Evolutionary conservation across 1,140 invertebrate genomes (phyloP).

Genomic region (Nylanderia fulva): DNA sequence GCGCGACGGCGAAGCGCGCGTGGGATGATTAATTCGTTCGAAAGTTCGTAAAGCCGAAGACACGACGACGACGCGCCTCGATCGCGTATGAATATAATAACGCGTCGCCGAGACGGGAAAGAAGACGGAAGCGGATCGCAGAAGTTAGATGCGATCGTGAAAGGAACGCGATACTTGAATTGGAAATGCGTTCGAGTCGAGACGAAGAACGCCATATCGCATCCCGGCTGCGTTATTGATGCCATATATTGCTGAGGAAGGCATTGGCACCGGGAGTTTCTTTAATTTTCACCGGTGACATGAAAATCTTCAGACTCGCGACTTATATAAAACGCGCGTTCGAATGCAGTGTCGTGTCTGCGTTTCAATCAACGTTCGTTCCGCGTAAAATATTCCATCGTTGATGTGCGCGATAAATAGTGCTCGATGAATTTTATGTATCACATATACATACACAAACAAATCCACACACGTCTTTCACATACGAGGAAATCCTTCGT

Average conservation of each 20-base stretch:
- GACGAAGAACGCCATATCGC: conserved; percentile 22
- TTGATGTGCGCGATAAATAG: not conserved
- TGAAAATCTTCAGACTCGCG: conserved; percentile 16
- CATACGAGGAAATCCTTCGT: not conserved
- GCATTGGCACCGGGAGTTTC: conserved; percentile 39
- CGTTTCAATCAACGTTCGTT: not conserved
- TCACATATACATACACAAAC: too few species aligned
- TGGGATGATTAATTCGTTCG: conserved; percentile 69
- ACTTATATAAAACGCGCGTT: not conserved
- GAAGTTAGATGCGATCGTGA: conserved; percentile 60
- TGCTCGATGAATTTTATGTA: not conserved
- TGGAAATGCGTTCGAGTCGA: conserved; percentile 55
- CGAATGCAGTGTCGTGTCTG: not conserved
- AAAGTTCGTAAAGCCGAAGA: conserved; percentile 65
- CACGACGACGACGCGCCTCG: conserved; percentile 22
- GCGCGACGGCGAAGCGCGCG: conserved; percentile 30
- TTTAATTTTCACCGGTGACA: conserved; percentile 48
- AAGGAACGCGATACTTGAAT: conserved; percentile 59
- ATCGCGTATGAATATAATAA: conserved; percentile 59
- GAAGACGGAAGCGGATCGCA: conserved; percentile 47
- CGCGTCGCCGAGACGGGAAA: conserved; percentile 14
- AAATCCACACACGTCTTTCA: not conserved
- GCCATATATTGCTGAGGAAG: conserved; percentile 51
- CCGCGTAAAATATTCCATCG: not conserved
- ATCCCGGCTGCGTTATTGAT: conserved; percentile 40